These are phyloP conservation scores for Scomberomorus guttatus DNA, from an alignment of 2,797 vertebrate genomes.

Conservation along the genomic window DNA sequence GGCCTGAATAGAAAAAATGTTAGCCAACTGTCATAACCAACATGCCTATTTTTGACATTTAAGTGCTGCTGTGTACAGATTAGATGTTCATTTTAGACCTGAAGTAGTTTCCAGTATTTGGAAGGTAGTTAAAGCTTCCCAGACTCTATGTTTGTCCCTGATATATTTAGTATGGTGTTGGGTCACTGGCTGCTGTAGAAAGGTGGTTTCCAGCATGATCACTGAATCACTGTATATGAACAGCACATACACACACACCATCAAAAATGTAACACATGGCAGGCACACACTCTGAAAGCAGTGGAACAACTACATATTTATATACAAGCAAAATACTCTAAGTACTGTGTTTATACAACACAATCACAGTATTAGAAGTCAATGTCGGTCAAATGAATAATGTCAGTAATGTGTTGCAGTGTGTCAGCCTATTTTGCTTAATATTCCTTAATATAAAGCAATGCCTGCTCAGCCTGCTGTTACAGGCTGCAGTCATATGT, in stretches of 20 bases:
- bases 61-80: conserved; percentile 45
- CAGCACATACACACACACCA: conserved; percentile 24
- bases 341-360: background rate
- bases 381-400: conserved; percentile 5
- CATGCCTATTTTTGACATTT: conserved; percentile 50
- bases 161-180: conserved; percentile 82
- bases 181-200: conserved; percentile 69
- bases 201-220: conserved; percentile 74
- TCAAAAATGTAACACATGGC: conserved; percentile 26
- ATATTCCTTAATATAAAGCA: conserved; percentile 12
- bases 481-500: no score
- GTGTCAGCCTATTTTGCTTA: background rate
- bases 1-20: conserved; percentile 47
- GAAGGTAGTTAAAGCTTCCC: conserved; percentile 62
- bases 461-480: background rate
- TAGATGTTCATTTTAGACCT: conserved; percentile 56
- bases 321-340: background rate
- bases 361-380: background rate
- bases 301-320: background rate
- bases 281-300: background rate
- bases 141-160: conserved; percentile 76
- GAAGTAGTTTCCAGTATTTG: conserved; percentile 64
- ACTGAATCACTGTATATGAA: conserved; percentile 47
- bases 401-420: background rate
- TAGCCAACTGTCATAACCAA: conserved; percentile 40